These are phyloP conservation scores for Ophioninae sp. DNA, from an alignment of 2,888 invertebrate species.

Conservation along the genomic window DNA sequence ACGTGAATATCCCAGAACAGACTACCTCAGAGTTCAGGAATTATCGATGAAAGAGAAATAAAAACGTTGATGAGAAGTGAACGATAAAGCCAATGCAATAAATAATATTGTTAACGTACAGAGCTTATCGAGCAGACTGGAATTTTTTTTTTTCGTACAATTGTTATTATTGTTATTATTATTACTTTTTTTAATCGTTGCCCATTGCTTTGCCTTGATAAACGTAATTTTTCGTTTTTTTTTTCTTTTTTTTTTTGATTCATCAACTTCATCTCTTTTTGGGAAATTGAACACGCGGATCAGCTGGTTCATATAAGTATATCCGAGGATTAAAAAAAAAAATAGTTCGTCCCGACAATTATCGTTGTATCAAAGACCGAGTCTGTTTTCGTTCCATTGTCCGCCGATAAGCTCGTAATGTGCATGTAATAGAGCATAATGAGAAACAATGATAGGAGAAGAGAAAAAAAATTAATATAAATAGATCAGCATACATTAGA, in stretches of 20 bases:
- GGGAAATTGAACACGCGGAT: neutral
- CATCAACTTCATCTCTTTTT: neutral
- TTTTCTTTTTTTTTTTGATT: neutral
- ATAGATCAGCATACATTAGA: conserved; percentile 76
- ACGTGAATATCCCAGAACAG: conserved; percentile 78
- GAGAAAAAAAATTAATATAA: conserved; percentile 65
- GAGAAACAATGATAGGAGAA: conserved; percentile 51
- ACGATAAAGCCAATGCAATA: conserved; percentile 79
- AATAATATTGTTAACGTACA: conserved; percentile 72
- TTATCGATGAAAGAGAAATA: conserved; percentile 76
- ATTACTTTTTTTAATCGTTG: neutral
- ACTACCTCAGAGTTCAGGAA: conserved; percentile 81
- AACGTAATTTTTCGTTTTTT: neutral
- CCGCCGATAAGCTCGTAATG: conserved; percentile 69
- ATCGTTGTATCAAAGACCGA: conserved; percentile 52
- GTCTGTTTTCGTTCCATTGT: conserved; percentile 70
- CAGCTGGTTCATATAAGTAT: neutral
- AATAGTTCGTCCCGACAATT: conserved; percentile 59
- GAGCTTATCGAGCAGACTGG: conserved; percentile 70
- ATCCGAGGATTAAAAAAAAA: conserved; percentile 53
- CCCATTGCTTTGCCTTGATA: neutral
- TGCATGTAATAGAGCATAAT: conserved; percentile 62
- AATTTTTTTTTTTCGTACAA: conserved; percentile 49
- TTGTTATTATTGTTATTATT: neutral
- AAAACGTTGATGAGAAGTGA: conserved; percentile 69